Conservation (phyloP, 2,888 invertebrate species). For the Amphipoea lucens region DNA sequence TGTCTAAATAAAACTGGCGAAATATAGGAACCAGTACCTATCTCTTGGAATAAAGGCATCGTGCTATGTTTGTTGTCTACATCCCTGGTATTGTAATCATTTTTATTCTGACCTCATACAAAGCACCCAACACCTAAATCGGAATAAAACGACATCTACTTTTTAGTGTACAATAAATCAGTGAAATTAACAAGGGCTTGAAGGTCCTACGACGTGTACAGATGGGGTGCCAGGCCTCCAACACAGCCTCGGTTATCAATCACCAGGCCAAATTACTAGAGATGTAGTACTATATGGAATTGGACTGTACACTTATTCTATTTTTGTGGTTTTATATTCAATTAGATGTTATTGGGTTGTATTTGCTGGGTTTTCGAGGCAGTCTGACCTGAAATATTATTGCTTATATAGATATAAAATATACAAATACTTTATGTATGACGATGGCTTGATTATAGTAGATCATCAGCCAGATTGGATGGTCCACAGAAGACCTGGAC, state of each 20-base stretch:
- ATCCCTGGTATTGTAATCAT: background rate
- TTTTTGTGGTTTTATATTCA: conserved; percentile 56
- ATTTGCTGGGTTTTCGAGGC: background rate
- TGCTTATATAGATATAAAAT: background rate
- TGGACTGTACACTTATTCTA: conserved; percentile 61
- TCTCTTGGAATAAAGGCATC: background rate
- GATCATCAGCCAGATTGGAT: too few species aligned
- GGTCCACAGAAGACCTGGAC: too few species aligned
- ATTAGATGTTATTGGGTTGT: conserved; percentile 47
- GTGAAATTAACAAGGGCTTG: conserved; percentile 63
- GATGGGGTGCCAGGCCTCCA: conserved; percentile 59
- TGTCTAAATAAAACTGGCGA: background rate
- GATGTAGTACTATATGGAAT: conserved; percentile 64
- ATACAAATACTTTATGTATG: background rate
- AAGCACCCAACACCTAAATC: conserved; percentile 13
- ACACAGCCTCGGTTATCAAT: conserved; percentile 59
- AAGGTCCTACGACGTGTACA: conserved; percentile 63
- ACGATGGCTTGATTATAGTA: background rate
- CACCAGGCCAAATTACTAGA: conserved; percentile 63
- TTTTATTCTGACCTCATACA: conserved; percentile 4
- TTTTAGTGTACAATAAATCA: conserved; percentile 67
- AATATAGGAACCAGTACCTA: background rate
- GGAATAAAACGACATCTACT: conserved; percentile 59
- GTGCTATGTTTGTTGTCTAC: background rate
- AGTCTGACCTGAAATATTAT: conserved; percentile 7